Percentiles rank a stretch among this genome's conserved stretches.
phyloP scores from a whole-genome alignment of 2,888 invertebrate genomes.

The Crossocerus cetratus region DNA sequence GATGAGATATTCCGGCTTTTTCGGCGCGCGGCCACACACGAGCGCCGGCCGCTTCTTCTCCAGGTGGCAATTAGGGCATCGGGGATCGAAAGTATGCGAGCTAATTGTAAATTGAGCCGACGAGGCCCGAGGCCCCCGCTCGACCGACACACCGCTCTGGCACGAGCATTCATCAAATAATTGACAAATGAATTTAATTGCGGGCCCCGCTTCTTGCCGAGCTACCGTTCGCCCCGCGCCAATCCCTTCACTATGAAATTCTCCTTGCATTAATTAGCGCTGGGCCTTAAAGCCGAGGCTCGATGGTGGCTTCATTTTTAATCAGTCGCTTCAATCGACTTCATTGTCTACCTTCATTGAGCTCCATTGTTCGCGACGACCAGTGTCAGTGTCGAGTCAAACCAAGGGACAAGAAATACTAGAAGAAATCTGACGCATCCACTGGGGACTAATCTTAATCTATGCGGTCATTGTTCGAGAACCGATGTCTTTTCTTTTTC shows the following conservation, averaged over 20 bases:
- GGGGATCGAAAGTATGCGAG: constrained; percentile 58
- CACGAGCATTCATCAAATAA: constrained; percentile 67
- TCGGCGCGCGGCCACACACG: constrained; percentile 46
- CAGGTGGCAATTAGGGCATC: constrained; percentile 62
- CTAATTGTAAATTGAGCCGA: constrained; percentile 67
- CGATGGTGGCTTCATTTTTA: constrained; percentile 13
- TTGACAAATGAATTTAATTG: constrained; percentile 74
- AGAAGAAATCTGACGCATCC: too few species aligned
- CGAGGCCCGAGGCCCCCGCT: constrained; percentile 38
- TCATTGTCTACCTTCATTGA: too few species aligned
- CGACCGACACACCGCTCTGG: constrained; percentile 36
- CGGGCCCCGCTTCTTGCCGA: constrained; percentile 60
- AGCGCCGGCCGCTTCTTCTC: constrained; percentile 32
- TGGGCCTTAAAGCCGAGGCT: constrained; percentile 52
- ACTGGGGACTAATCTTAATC: too few species aligned
- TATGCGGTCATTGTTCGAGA: too few species aligned
- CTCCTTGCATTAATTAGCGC: constrained; percentile 54
- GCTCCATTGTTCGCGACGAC: too few species aligned
- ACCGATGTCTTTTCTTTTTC: too few species aligned
- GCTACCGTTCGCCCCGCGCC: constrained; percentile 21
- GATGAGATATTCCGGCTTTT: constrained; percentile 52
- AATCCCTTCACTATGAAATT: constrained; percentile 47
- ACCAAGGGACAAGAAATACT: too few species aligned
- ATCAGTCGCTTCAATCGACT: not conserved
- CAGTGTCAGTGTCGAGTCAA: too few species aligned